Percentiles rank a stretch among this genome's conserved stretches.
Conservation (phyloP, 2,888 invertebrate species). For the Prosapia bicincta region DNA sequence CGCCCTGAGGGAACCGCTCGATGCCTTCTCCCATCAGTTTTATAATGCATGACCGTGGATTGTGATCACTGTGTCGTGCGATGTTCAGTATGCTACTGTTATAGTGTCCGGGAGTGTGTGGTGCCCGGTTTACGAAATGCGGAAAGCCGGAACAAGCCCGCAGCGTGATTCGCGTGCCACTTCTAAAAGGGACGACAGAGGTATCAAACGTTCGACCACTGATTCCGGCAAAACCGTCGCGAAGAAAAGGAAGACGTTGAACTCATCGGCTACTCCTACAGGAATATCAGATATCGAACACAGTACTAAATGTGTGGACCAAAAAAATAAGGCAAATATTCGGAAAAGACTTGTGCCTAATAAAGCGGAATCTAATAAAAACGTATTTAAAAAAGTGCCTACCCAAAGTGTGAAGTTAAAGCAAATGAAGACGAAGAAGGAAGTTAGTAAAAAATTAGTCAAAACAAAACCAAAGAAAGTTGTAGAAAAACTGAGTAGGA, state of each 20-base stretch:
- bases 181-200: neutral
- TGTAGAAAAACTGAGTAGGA: slow-evolving; percentile 15
- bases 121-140: neutral
- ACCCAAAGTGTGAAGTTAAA: neutral
- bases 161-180: neutral
- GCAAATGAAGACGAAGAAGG: slow-evolving; percentile 10
- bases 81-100: neutral
- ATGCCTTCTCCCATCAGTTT: neutral
- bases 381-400: neutral
- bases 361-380: neutral
- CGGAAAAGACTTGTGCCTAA: neutral
- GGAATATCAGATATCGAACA: neutral
- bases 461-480: slow-evolving; percentile 24
- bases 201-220: neutral
- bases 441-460: slow-evolving; percentile 16
- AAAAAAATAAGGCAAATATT: neutral
- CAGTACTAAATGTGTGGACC: neutral
- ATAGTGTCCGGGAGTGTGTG: neutral
- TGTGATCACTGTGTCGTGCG: too few relatives aligned
- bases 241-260: neutral
- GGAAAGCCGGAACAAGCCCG: neutral
- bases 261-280: neutral
- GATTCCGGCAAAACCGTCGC: neutral
- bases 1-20: neutral
- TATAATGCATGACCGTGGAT: too few relatives aligned